A percentile compares a stretch with the other conserved stretches of the same genome.
Evolutionary conservation across 2,888 invertebrate species (phyloP).

Genomic region (Coecobrya sp.): DNA sequence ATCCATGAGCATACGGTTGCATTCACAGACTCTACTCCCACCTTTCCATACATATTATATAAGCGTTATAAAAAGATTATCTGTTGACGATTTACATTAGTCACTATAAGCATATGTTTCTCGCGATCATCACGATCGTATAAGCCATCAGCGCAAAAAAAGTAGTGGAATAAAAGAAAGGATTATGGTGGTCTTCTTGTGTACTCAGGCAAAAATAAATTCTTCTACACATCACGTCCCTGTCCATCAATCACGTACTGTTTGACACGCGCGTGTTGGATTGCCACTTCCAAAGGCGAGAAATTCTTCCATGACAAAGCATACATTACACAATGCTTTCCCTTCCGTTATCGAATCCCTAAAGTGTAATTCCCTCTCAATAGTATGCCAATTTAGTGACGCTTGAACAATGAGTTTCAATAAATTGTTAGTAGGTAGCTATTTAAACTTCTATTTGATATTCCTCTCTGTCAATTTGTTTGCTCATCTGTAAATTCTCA

Average conservation of each 20-base stretch:
- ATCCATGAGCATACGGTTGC: not conserved
- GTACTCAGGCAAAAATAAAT: constrained; percentile 6
- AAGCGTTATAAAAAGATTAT: no score
- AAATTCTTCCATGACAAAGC: not conserved
- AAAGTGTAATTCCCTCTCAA: no score
- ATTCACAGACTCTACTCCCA: no score
- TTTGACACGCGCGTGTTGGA: not conserved
- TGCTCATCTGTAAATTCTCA: no score
- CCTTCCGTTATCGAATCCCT: no score
- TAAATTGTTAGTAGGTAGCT: no score
- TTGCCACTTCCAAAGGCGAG: not conserved
- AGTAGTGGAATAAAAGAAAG: not conserved
- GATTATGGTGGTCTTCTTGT: not conserved
- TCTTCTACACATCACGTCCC: constrained; percentile 11
- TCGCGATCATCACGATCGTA: not conserved
- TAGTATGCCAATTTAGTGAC: no score
- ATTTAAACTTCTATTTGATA: no score
- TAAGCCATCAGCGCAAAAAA: not conserved
- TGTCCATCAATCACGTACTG: constrained; percentile 41
- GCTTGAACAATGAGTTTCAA: no score
- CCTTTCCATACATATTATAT: no score
- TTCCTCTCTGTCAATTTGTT: no score
- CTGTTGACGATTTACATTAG: no score
- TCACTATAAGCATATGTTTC: not conserved
- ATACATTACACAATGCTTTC: not conserved